Evolutionary conservation across 1,140 invertebrate genomes (phyloP).

Genomic region (Papilio machaon): DNA sequence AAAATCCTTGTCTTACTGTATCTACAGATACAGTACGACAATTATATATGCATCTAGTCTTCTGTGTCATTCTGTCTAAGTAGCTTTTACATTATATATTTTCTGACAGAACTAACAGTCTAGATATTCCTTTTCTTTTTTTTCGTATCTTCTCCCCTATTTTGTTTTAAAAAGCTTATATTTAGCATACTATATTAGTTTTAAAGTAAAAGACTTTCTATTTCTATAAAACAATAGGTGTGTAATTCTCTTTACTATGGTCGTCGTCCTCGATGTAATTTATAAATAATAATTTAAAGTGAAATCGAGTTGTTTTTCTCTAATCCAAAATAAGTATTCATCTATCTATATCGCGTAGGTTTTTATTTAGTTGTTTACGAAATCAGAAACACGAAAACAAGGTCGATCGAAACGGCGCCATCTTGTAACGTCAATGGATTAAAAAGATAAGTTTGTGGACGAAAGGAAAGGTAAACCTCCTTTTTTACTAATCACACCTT

Average conservation of each 20-base stretch:
- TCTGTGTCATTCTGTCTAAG: no score
- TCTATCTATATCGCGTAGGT: constrained; percentile 19
- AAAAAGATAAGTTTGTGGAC: background rate
- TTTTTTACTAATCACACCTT: background rate
- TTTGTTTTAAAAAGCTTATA: no score
- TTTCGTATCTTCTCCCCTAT: no score
- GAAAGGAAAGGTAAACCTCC: background rate
- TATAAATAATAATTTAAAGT: background rate
- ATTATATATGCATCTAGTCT: no score
- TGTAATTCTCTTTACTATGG: background rate
- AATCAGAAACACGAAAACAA: constrained; percentile 20
- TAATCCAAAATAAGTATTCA: constrained; percentile 10
- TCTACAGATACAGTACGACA: no score
- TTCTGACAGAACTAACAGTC: no score
- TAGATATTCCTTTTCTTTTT: no score
- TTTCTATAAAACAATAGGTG: background rate
- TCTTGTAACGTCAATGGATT: constrained; percentile 24
- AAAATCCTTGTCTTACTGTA: no score
- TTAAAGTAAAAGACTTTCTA: background rate
- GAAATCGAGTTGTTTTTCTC: constrained; percentile 19
- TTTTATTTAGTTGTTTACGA: constrained; percentile 32
- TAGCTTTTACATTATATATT: no score
- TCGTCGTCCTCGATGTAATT: background rate
- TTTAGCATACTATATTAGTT: no score
- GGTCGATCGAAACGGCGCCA: constrained; percentile 18